Conservation (phyloP, 2,113 vertebrate species). For the Coturnix japonica region DNA sequence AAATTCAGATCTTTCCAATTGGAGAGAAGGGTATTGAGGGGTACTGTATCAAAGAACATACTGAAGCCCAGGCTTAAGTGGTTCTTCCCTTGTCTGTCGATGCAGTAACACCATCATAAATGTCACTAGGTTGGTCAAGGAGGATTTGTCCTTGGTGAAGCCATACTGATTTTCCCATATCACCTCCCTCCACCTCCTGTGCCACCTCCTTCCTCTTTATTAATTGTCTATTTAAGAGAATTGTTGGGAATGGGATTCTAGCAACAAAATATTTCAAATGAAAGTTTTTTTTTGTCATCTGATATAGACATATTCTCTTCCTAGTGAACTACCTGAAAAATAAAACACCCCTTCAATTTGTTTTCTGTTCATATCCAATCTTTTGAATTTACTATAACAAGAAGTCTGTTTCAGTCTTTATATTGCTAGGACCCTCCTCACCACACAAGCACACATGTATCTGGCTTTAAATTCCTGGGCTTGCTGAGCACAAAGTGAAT, state of each 20-base stretch:
- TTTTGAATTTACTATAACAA: not conserved
- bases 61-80: no score
- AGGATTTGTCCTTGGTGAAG: no score
- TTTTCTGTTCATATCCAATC: not conserved
- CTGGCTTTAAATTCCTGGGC: not conserved
- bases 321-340: not conserved
- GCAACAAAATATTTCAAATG: not conserved
- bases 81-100: no score
- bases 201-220: not conserved
- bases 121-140: no score
- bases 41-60: no score
- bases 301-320: not conserved
- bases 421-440: not conserved
- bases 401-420: not conserved
- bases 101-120: no score
- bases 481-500: not conserved
- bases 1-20: no score
- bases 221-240: not conserved
- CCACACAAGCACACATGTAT: no score
- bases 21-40: no score
- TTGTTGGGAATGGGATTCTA: accelerated
- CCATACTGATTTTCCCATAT: no score
- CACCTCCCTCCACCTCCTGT: no score
- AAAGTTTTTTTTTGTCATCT: not conserved
- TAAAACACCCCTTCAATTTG: not conserved